Evolutionary conservation across 2,888 invertebrate species (phyloP), one percentile per base, ranked within the genome.

Genomic region (Epinotia demarniana): DNA sequence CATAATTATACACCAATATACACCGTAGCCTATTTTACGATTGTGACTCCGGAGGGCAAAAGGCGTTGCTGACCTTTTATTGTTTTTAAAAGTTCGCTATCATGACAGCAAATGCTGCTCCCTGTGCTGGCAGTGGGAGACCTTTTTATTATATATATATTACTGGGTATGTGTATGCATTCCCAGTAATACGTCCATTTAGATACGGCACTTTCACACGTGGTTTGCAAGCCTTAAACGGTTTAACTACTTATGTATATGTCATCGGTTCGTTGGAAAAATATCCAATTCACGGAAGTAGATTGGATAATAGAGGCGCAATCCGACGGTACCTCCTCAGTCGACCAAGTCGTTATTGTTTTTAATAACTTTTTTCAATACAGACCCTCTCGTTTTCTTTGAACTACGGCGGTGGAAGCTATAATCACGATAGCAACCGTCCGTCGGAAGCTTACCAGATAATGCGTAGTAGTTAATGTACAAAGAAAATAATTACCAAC

Each of bases 401-500:
- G n/a, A 49, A 49, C 27, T 4, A 49, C 19, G 16, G 16, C 19
- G 16, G 16, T 49, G n/a, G 53, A n/a, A 13, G 19, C 53, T 66
- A 66, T 53, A 66, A 66, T 66, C n/a, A 53, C 12, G 27, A 9
- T 3, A 27, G 27, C 49, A 33, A 66, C 12, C 27, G 18, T 53
- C 53, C 66, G n/a, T 33, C 66, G 66, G 66, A 66, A 66, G 67
- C 55, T 55, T n/a, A 3, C 18, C 55, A 12, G 39, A 57, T 57
- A 67, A 67, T 33, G 27, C 53, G 53, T 66, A 66, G 8, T 27
- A 18, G 39, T 27, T 64, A 19, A 57, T 19, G 39, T 39, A n/a
- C 68, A 68, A 69, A 46, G 46, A 60, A 60, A 60, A 23, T 27
- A 69, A 69, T 60, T 46, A 69, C n/a, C 11, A 13, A 23, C 43